These are phyloP conservation scores for Cepaea hortensis DNA, from an alignment of 2,888 invertebrate species.

Conservation along the genomic window DNA sequence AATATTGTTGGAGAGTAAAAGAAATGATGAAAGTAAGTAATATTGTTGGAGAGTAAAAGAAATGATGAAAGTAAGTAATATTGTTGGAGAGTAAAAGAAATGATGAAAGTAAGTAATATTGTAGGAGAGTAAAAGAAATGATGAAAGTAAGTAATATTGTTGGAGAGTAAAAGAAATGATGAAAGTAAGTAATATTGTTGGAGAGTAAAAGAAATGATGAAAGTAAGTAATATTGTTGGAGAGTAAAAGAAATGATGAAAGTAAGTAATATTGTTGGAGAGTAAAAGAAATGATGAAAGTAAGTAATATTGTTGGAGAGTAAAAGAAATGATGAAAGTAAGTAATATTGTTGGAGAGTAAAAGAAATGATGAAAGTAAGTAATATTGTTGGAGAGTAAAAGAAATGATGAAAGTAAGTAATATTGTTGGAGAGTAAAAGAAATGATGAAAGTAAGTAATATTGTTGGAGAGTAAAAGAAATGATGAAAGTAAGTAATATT, in stretches of 20 bases:
- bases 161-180: constrained; percentile 75
- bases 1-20: background rate
- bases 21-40: constrained; percentile 83
- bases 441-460: constrained; percentile 82
- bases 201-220: constrained; percentile 80
- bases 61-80: constrained; percentile 82
- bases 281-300: constrained; percentile 83
- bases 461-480: background rate
- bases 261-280: constrained; percentile 62
- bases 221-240: constrained; percentile 74
- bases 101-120: constrained; percentile 81
- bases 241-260: constrained; percentile 82
- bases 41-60: background rate
- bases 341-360: background rate
- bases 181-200: constrained; percentile 79
- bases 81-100: background rate
- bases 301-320: constrained; percentile 32
- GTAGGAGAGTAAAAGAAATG: background rate
- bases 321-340: constrained; percentile 83
- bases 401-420: constrained; percentile 83
- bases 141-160: constrained; percentile 81
- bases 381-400: background rate
- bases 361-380: constrained; percentile 83
- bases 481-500: constrained; percentile 81
- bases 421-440: background rate